Evolutionary conservation across 2,113 vertebrate genomes (phyloP).

Genomic region (Pelecanoides urinatrix): DNA sequence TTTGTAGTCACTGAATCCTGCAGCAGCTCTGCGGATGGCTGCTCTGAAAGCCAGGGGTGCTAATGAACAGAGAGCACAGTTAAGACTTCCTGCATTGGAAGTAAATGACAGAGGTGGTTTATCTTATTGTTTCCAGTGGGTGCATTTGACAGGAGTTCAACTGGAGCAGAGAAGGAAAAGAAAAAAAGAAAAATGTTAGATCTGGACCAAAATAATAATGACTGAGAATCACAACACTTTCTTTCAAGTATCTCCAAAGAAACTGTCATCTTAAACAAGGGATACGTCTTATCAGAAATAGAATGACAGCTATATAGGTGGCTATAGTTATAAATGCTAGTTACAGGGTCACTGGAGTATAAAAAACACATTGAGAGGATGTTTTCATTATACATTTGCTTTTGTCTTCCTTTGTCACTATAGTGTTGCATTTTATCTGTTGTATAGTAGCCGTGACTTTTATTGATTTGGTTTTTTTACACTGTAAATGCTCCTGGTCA

Average conservation of each 20-base stretch:
- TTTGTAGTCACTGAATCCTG: not conserved
- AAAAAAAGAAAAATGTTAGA: constrained; percentile 11
- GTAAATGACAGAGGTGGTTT: constrained; percentile 70
- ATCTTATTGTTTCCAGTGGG: constrained; percentile 65
- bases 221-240: not conserved
- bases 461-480: constrained; percentile 40
- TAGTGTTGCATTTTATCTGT: constrained; percentile 26
- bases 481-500: constrained; percentile 23
- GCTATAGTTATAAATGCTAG: constrained; percentile 35
- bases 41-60: not conserved
- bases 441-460: not conserved
- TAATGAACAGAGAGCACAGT: constrained; percentile 53
- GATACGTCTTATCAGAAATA: not conserved
- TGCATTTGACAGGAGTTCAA: constrained; percentile 39
- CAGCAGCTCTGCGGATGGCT: constrained; percentile 54
- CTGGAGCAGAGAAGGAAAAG: not conserved
- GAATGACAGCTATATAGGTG: constrained; percentile 41
- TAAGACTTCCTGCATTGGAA: constrained; percentile 52
- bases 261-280: constrained; percentile 31
- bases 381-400: constrained; percentile 45
- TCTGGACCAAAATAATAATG: constrained; percentile 55
- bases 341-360: constrained; percentile 35
- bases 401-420: constrained; percentile 50
- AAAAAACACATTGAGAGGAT: constrained; percentile 27
- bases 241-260: constrained; percentile 49